These are phyloP conservation scores for Aphrophora alni DNA, from an alignment of 2,888 invertebrate genomes.

Conservation along the genomic window DNA sequence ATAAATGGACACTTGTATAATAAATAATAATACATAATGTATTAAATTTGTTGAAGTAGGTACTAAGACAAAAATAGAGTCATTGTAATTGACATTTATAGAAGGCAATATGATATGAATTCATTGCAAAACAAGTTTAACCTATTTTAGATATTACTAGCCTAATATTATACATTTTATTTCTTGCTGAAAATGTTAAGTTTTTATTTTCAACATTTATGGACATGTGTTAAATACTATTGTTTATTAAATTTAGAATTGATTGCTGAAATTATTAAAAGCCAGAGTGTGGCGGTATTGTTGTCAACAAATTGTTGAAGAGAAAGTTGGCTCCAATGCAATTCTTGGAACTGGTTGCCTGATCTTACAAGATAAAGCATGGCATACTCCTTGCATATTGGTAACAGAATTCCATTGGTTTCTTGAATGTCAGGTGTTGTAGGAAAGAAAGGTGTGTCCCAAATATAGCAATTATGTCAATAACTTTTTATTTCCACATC, in stretches of 20 bases:
- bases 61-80: no score
- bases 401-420: background rate
- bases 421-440: background rate
- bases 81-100: no score
- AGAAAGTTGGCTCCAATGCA: conserved; percentile 20
- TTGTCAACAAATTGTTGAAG: conserved; percentile 29
- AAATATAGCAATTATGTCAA: background rate
- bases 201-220: no score
- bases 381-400: background rate
- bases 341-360: background rate
- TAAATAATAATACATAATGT: no score
- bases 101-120: no score
- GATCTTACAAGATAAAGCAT: background rate
- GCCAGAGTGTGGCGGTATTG: background rate
- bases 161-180: no score
- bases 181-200: no score
- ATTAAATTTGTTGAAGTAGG: no score
- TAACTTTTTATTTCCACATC: background rate
- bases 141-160: no score
- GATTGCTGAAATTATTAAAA: background rate
- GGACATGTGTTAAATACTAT: no score
- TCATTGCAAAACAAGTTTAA: no score
- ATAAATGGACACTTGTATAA: no score
- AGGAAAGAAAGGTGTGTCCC: conserved; percentile 2
- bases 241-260: background rate